Evolutionary conservation across 2,888 invertebrate genomes (phyloP), one percentile per base, ranked within the genome.

Genomic region (Drosophila prostipennis): DNA sequence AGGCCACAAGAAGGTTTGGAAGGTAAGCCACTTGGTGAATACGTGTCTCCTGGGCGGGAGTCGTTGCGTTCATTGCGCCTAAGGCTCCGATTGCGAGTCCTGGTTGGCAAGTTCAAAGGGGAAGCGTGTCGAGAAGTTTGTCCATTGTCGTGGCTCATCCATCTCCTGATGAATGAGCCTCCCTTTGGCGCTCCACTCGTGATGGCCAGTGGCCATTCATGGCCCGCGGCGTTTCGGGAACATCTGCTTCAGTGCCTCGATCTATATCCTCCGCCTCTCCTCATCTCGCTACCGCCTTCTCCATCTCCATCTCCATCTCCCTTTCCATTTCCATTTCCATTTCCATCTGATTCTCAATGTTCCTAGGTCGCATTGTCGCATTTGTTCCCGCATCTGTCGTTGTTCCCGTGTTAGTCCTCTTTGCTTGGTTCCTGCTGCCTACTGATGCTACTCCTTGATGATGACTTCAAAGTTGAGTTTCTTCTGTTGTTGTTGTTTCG

Each of bases 391-490:
- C 61, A 48, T 55, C 32, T 58, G 57, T 58, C 63, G 57, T 56
- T 65, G 54, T 29, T 46, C 51, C 58, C 39, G 23, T 69, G 45
- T 40, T 58, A 40, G 57, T 58, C 57, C 52, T 51, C 46, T 39
- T 46, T 36, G 52, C 34, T 36, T 16, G 11, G 13, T 49, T 26
- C 57, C 71, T 64, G 53, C 60, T 16, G 43, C 58, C 46, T 53
- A 51, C 72, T 59, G 57, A 60, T 69, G 71, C 60, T 72, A 48
- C 72, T 71, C 72, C 16, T 51, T 57, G 72, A 36, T 70, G 63
- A 55, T 77, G 70, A 60, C 71, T 75, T 80, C 78, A 80, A 80
- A 80, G 69, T 83, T 82, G 74, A 71, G 65, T 77, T 76, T 65
- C 72, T 75, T n/a, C n/a, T 76, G 52, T 71, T 26, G 26, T 26